Evolutionary conservation across 2,113 vertebrate genomes (phyloP), one percentile per base, ranked within the genome.

Genomic region (Corynorhinus townsendii): DNA sequence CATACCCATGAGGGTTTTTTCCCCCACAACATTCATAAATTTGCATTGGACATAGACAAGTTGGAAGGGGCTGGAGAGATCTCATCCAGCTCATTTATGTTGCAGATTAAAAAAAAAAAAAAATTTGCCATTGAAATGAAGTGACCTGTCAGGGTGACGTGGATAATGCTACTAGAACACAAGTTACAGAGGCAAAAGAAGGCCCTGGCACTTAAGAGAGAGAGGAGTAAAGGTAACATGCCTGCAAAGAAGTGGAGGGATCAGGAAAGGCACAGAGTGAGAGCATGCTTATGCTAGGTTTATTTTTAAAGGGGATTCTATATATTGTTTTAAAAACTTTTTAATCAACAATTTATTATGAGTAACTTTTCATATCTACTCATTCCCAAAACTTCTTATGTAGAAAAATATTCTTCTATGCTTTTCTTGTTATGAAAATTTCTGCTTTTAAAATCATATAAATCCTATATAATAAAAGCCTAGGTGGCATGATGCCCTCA

Each of bases 291-390:
- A 54, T 86, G 26, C 43, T 91, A 83, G n/a, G 3, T 43, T 92
- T 91, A 80, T 91, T 85, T 59, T 81, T 91, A 68, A 88, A 59
- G 59, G 38, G 26, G n/a, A 83, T 75, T 92, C 43, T 88, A 19
- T 81, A 76, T 83, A 69, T 16, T 76, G 11, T 56, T 81, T 93
- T 45, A 54, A 54, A 56, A 88, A 40, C 47, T 40, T 49, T 76
- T 28, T 30, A 59, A 66, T 90, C n/a, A 95, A 45, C 5, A 92
- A 0, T 54, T 9, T 62, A 30, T 80, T 8, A 54, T 64, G 43
- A 80, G 26, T 72, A 79, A 77, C 12, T 87, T 75, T 59, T 71
- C 69, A 86, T 68, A 11, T 45, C 24, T 40, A 40, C 56, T 82
- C 1, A 43, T 30, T 43, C 38, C 38, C 16, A 30, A 33, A 82